Conservation (phyloP, 2,888 invertebrate species). For the Sarcophaga carnaria region DNA sequence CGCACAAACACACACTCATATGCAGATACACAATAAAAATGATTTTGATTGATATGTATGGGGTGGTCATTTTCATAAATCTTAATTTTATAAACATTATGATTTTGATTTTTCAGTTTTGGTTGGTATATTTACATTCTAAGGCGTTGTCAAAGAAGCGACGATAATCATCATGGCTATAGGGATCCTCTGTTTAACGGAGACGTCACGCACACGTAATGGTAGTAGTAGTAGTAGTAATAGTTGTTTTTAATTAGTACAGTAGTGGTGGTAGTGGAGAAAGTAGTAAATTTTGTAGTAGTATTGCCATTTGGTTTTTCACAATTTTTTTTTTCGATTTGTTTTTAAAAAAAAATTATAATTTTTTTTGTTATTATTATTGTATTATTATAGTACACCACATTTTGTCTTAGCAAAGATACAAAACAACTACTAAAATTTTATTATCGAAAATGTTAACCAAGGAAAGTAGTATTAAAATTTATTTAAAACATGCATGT, state of each 20-base stretch:
- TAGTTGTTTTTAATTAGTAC: constrained; percentile 25
- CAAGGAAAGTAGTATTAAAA: background rate
- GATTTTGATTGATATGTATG: background rate
- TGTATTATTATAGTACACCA: background rate
- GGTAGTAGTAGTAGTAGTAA: constrained; percentile 46
- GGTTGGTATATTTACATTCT: constrained; percentile 85
- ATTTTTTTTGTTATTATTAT: background rate
- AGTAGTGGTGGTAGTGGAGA: constrained; percentile 33
- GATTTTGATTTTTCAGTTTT: constrained; percentile 22
- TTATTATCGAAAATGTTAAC: background rate
- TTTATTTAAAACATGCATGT: constrained; percentile 5
- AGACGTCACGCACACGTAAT: constrained; percentile 53
- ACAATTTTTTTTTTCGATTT: background rate
- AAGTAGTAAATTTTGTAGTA: constrained; percentile 17
- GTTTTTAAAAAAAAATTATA: background rate
- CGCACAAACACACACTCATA: background rate
- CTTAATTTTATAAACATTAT: background rate
- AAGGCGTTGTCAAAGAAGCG: constrained; percentile 90
- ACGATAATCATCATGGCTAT: constrained; percentile 90
- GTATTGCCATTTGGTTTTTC: constrained; percentile 18
- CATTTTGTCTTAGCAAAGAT: background rate
- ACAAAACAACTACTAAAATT: background rate
- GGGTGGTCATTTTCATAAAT: background rate
- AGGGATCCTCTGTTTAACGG: constrained; percentile 77
- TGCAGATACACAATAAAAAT: background rate